Evolutionary conservation across 2,797 vertebrate genomes (phyloP).

Genomic region (Oreortyx pictus): DNA sequence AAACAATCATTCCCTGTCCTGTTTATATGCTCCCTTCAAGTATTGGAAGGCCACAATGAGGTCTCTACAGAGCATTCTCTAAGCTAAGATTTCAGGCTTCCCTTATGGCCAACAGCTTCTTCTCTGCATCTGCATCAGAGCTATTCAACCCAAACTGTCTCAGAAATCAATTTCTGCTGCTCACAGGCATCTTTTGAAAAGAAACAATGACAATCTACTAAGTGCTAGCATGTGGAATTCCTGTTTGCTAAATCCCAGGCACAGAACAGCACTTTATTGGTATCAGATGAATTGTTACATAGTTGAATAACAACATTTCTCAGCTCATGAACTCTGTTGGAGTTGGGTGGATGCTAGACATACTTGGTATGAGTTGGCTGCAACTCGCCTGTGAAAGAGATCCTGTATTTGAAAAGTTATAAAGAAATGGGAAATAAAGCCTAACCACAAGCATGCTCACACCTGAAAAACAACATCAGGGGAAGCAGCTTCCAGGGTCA

Average conservation of each 20-base stretch:
- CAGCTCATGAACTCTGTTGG: slow-evolving; percentile 9
- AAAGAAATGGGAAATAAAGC: slow-evolving; percentile 24
- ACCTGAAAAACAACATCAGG: neutral
- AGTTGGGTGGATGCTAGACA: slow-evolving; percentile 33
- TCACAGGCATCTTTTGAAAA: neutral
- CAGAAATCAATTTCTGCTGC: neutral
- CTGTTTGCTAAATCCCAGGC: neutral
- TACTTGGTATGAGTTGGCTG: slow-evolving; percentile 25
- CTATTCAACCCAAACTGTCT: neutral
- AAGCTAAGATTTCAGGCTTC: neutral
- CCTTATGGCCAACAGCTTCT: neutral
- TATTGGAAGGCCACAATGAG: too few relatives aligned
- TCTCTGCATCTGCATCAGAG: neutral
- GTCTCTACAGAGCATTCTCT: too few relatives aligned
- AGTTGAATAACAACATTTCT: slow-evolving; percentile 13
- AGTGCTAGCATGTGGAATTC: neutral
- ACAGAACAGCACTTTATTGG: neutral
- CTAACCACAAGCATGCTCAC: accelerated
- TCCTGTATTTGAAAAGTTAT: slow-evolving; percentile 45
- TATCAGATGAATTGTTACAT: neutral
- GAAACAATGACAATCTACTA: neutral
- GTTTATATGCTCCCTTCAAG: too few relatives aligned
- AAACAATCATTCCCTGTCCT: too few relatives aligned
- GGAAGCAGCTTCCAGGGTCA: neutral
- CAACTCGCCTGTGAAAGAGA: neutral